Conservation (phyloP, 1,140 invertebrate species). For the Agrypnia vestita region DNA sequence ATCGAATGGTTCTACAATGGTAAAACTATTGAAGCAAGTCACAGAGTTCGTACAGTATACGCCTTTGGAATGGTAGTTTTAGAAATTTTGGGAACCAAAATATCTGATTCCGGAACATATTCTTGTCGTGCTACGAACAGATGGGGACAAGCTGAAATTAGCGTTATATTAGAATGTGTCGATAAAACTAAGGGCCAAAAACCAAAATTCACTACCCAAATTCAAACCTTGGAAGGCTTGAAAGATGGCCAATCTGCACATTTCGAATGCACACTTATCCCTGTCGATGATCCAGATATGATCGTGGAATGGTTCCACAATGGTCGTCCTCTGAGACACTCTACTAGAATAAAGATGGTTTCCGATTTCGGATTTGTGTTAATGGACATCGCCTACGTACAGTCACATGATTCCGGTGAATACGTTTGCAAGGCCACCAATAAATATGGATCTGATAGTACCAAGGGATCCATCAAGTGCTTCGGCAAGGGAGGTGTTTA, state of each 20-base stretch:
- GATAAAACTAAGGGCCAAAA: constrained; percentile 89
- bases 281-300: constrained; percentile 94
- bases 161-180: constrained; percentile 86
- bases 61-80: constrained; percentile 97
- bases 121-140: constrained; percentile 91
- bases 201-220: constrained; percentile 91
- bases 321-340: constrained; percentile 88
- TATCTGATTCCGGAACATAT: constrained; percentile 90
- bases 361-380: constrained; percentile 97
- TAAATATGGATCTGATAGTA: constrained; percentile 92
- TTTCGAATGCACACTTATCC: constrained; percentile 93
- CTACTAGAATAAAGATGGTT: constrained; percentile 93
- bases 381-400: constrained; percentile 94
- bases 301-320: constrained; percentile 98
- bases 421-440: constrained; percentile 93
- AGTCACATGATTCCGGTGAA: constrained; percentile 94
- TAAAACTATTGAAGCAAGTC: constrained; percentile 89
- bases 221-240: constrained; percentile 87
- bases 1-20: constrained; percentile 99
- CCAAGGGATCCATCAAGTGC: constrained; percentile 86
- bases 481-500: constrained; percentile 92
- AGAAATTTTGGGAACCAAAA: constrained; percentile 92
- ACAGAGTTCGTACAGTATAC: constrained; percentile 91
- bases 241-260: constrained; percentile 94
- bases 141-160: constrained; percentile 91